Base-by-base conservation (phyloP, 2,888 invertebrate species). In the Carabus problematicus region DNA sequence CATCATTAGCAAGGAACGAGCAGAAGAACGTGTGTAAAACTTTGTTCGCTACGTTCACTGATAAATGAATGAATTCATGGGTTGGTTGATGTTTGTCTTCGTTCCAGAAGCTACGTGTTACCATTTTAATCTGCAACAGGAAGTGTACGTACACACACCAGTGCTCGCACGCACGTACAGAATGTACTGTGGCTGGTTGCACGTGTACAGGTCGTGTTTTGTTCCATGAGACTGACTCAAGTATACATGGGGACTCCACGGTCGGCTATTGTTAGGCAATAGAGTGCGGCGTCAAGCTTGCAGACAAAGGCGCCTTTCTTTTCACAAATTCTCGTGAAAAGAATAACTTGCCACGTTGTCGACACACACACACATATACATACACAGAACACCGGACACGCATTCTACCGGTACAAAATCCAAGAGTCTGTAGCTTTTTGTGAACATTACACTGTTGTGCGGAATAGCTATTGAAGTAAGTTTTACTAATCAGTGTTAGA, bases 181-280 rank as follows among this genome's bases (percentile, higher is more conserved):
- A 8, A 12, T 49, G 49, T 49, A 18, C 45, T 49, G 49, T 49
- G 49, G 14, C 2, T 49, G n/a, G 29, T 29, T 29, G 29, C 3
- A 29, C 29, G 29, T 29, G 29, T 29, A 29, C 29, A n/a, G 29
- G 29, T 29, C 29, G 29, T 29, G 29, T 29, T 29, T 29, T 52
- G 52, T 52, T 52, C 52, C 52, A 11, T 52, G 59, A 41, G 9
- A 42, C 11, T 14, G 59, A 12, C 41, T 42, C 16, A 9, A 39
- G 59, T 14, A 58, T 9, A 8, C 41, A 41, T 59, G 3, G 19
- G 1, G 55, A 6, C n/a, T n/a, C 55, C 18, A 29, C 18, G 12
- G n/a, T 43, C 59, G 60, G 43, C 60, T 11, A 56, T 56, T 56
- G 40, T 56, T 40, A 40, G 56, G 56, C 56, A 39, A 56, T 56